phyloP scores from a whole-genome alignment of 2,797 vertebrate species.

The Gallirallus australis region DNA sequence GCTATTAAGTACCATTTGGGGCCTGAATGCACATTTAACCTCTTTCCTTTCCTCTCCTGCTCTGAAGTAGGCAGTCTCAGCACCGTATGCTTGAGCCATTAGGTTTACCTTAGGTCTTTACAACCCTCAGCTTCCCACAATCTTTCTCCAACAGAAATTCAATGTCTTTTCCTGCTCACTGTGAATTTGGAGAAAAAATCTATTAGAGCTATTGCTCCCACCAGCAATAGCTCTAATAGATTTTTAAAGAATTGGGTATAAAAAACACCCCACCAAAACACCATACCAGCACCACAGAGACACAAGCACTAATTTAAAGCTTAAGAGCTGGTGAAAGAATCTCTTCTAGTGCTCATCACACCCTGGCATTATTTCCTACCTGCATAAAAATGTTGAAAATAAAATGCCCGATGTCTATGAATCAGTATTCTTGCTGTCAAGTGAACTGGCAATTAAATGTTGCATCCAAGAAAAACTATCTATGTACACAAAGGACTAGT shows the following conservation, averaged over 20 bases:
- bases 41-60: not conserved
- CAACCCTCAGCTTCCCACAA: not conserved
- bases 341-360: not conserved
- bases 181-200: not conserved
- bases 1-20: not conserved
- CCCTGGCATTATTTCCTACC: not conserved
- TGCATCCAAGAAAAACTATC: not conserved
- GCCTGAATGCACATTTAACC: constrained; percentile 13
- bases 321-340: not conserved
- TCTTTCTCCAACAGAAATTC: not conserved
- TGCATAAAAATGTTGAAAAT: not conserved
- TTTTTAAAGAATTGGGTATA: not conserved
- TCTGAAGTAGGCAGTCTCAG: not conserved
- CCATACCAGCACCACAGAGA: not conserved
- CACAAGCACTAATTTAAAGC: not conserved
- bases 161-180: not conserved
- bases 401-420: not conserved
- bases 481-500: not conserved
- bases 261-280: not conserved
- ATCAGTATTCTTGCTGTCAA: not conserved
- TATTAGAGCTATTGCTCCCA: not conserved
- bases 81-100: not conserved
- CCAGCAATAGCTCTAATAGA: not conserved
- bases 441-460: not conserved
- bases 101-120: constrained; percentile 44